Conservation (phyloP, 2,797 vertebrate species). For the Menidia menidia region DNA sequence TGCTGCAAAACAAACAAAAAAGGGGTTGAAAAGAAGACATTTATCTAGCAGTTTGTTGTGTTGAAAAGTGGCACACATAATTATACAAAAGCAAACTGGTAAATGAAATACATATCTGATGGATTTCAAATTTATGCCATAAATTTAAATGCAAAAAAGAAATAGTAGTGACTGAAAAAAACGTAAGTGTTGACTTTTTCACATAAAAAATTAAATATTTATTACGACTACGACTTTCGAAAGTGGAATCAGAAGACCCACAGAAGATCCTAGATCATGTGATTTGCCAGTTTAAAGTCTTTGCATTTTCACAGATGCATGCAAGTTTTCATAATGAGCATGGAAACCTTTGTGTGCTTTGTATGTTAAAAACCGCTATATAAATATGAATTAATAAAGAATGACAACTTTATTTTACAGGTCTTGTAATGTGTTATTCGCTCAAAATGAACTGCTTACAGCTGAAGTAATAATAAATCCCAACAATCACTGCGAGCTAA, state of each 20-base stretch:
- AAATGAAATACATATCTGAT: neutral
- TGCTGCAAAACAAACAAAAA: conserved; percentile 18
- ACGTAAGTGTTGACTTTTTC: neutral
- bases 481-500: neutral
- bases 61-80: too few species aligned
- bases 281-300: neutral
- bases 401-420: neutral
- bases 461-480: conserved; percentile 1
- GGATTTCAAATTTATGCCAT: neutral
- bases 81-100: neutral
- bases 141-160: neutral
- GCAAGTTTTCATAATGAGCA: neutral
- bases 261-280: neutral
- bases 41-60: too few species aligned
- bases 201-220: conserved; percentile 6
- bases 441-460: neutral
- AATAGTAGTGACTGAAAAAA: neutral
- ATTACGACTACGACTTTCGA: too few species aligned
- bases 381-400: too few species aligned
- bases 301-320: neutral
- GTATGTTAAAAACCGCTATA: neutral
- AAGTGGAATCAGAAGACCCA: neutral
- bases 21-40: too few species aligned
- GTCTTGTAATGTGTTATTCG: neutral
- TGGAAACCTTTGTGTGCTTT: neutral